Base-by-base conservation (phyloP, 2,797 vertebrate species). In the Oryzias dopingdopingensis region DNA sequence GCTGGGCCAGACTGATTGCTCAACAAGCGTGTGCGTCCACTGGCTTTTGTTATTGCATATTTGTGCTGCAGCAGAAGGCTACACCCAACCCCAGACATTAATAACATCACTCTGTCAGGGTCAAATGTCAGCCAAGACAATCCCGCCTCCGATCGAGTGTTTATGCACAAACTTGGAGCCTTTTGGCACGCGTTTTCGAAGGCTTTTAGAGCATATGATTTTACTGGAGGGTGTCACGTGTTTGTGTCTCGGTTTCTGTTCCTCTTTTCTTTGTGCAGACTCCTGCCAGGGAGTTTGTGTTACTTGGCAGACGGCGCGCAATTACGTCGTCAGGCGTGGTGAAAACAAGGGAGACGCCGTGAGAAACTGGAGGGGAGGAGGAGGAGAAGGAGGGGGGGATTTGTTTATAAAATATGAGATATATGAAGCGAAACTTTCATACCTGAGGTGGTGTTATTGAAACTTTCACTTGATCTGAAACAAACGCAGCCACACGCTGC, bases 291-390 rank as follows among this genome's bases (percentile, higher is more conserved):
- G 65, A 72, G 47, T 12, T 79, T 87, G 89, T 88, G 86, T 86
- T 81, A 81, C 56, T 89, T 89, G 89, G 88, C 88, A 85, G 42
- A 1, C 42, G 5, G 71, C 37, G 24, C 3, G 67, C 12, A 29
- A 69, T 90, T 87, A 90, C 89, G 89, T 88, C 79, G 71, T 75
- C 88, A 89, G 89, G 89, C 89, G 89, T 90, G 89, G 89, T 89
- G 86, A 90, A 80, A 89, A 90, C 88, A 89, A 89, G 83, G 86
- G 89, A 82, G 81, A 83, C 76, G 80, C 79, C 77, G 86, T 88
- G 77, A 37, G 32, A 80, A 79, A 79, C 85, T 85, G 86, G 86
- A 87, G 77, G 69, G 4, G n/a, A 5, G 18, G 6, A 1, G 8
- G 1, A 3, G n/a, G 5, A 7, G n/a, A 53, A 58, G 47, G 5